phyloP scores from a whole-genome alignment of 1,140 invertebrate genomes.

The Druon quercuslanigerum region DNA sequence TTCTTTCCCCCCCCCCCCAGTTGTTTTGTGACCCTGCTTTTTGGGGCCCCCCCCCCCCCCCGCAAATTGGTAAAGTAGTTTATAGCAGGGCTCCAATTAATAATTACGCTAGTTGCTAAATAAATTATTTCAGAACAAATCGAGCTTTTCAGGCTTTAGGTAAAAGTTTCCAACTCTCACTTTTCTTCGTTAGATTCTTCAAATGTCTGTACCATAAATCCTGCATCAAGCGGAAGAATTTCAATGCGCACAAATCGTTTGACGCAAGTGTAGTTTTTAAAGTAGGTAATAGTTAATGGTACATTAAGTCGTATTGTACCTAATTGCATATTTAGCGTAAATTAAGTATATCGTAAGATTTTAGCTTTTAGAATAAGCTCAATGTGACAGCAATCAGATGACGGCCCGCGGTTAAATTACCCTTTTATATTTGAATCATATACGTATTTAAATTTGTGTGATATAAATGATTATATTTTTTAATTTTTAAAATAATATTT shows the following conservation, averaged over 20 bases:
- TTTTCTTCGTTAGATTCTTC: no score
- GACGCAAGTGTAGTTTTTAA: constrained; percentile 37
- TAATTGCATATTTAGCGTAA: constrained; percentile 58
- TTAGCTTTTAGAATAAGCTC: constrained; percentile 66
- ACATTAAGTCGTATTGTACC: constrained; percentile 57
- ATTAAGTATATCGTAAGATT: constrained; percentile 50
- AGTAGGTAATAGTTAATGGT: constrained; percentile 56
- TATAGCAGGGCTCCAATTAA: no score
- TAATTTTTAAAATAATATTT: background rate
- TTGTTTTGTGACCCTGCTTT: no score
- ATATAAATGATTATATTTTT: background rate
- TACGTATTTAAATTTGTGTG: background rate
- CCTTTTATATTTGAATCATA: constrained; percentile 10
- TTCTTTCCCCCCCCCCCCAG: no score
- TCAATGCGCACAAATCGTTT: constrained; percentile 38
- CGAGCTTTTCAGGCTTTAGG: no score
- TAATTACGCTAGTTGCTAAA: no score
- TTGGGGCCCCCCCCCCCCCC: no score
- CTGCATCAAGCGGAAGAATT: background rate
- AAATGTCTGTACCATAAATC: no score
- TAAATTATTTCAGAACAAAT: no score
- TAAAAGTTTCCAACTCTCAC: no score
- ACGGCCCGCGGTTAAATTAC: constrained; percentile 55
- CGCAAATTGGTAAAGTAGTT: no score
- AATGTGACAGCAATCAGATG: constrained; percentile 73